A percentile compares a stretch with the other conserved stretches of the same genome.
These are phyloP conservation scores for Planiliza haematocheilus DNA, from an alignment of 2,113 vertebrate species.

Conservation along the genomic window DNA sequence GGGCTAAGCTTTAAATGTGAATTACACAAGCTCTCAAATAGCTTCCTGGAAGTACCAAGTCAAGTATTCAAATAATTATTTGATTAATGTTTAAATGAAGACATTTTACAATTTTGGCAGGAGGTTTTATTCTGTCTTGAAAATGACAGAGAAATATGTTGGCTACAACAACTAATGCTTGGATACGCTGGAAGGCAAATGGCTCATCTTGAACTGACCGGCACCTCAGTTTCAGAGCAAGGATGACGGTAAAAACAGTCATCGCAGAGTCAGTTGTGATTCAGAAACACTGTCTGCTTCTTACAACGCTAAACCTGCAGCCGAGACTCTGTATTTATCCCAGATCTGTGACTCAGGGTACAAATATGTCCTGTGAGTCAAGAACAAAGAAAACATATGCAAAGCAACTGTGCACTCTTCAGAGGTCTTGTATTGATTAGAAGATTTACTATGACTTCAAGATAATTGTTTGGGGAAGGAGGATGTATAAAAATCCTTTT, in stretches of 20 bases:
- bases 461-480: constrained; percentile 66
- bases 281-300: constrained; percentile 64
- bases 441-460: constrained; percentile 64
- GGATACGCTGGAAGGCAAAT: constrained; percentile 53
- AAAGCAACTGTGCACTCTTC: constrained; percentile 73
- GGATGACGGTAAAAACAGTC: constrained; percentile 47
- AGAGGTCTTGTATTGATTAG: constrained; percentile 74
- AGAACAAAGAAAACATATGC: constrained; percentile 76
- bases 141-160: constrained; percentile 34
- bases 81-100: constrained; percentile 40
- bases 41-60: constrained; percentile 39
- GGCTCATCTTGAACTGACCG: constrained; percentile 53
- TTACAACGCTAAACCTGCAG: constrained; percentile 55
- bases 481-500: constrained; percentile 56
- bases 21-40: constrained; percentile 50
- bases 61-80: constrained; percentile 35
- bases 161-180: constrained; percentile 47
- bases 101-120: constrained; percentile 28
- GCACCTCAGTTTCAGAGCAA: constrained; percentile 55
- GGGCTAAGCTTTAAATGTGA: constrained; percentile 40
- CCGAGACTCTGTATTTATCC: constrained; percentile 48
- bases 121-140: constrained; percentile 30
- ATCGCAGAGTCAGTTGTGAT: constrained; percentile 62
- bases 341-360: constrained; percentile 74
- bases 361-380: constrained; percentile 76